Evolutionary conservation across 2,797 vertebrate genomes (phyloP), one percentile per base, ranked within the genome.

Genomic region (Enteromius treurensis): DNA sequence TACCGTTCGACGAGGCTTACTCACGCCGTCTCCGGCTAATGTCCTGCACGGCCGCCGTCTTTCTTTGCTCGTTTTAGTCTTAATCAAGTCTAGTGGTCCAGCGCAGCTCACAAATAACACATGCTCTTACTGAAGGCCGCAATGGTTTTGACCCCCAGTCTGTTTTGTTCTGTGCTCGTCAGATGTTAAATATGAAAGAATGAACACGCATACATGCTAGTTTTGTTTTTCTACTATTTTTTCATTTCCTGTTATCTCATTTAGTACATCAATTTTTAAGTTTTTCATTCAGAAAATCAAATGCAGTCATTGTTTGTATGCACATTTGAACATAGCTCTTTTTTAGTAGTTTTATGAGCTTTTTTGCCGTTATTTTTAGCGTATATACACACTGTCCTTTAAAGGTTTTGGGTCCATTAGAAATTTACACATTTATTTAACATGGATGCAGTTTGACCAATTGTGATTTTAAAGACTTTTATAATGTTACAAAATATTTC

Each of bases 11-110:
- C 68, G 26, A 75, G 64, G 40, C 40, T 49, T 29, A 76, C 67
- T 79, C 21, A 60, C 45, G 65, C 23, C 42, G 7, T 37, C 53
- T 86, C 47, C 10, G 29, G 58, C 51, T 80, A 81, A 79, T 82
- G 80, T 79, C 64, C 68, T 70, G 47, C 64, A 71, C 17, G 40
- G 49, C 17, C 60, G 9, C 13, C 10, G 58, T 55, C 55, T 80
- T 75, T 78, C 49, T 69, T 49, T 10, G 21, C 37, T 79, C 21
- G 11, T 68, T 49, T 79, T 74, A 62, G 71, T 47, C 23, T 85
- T 81, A 81, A 85, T 81, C 67, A 80, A 60, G 51, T 86, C 60
- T 79, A 83, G 69, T 55, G 47, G 34, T 73, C 42, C 40, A 37
- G 71, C 40, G 32, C 68, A 19, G 21, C 40, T 26, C 60, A 69